Percentiles rank a stretch among this genome's conserved stretches.
phyloP scores from a whole-genome alignment of 2,888 invertebrate genomes.

The Mythimna ferrago region DNA sequence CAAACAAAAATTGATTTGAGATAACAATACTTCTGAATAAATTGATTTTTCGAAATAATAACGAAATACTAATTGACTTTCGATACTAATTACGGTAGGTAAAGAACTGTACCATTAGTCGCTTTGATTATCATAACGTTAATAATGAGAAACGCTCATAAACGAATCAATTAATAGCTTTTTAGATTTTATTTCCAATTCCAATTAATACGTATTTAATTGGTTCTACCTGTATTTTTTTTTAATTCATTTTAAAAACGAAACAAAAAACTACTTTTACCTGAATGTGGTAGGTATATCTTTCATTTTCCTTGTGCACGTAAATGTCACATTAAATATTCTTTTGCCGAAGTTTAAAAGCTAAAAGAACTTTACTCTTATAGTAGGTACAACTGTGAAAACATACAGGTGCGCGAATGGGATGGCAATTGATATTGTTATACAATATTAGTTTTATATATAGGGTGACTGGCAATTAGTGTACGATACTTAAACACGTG shows the following conservation, averaged over 20 bases:
- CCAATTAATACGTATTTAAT: neutral
- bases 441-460: no score
- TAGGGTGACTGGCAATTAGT: no score
- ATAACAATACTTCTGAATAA: no score
- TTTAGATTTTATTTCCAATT: neutral
- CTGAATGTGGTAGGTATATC: neutral
- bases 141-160: neutral
- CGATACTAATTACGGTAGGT: no score
- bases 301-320: constrained; percentile 17
- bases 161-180: neutral
- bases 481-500: no score
- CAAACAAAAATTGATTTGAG: no score
- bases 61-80: no score
- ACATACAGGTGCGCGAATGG: constrained; percentile 32
- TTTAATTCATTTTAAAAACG: no score
- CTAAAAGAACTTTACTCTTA: constrained; percentile 49
- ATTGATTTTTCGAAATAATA: no score
- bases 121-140: no score
- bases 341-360: constrained; percentile 50
- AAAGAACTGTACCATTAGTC: no score
- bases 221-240: neutral
- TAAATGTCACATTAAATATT: constrained; percentile 54
- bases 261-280: neutral
- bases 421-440: no score
- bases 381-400: constrained; percentile 41